Percentiles rank a stretch among this genome's conserved stretches.
Evolutionary conservation across 2,113 vertebrate species (phyloP).

Genomic region (Pseudolaguvia tuberculata): DNA sequence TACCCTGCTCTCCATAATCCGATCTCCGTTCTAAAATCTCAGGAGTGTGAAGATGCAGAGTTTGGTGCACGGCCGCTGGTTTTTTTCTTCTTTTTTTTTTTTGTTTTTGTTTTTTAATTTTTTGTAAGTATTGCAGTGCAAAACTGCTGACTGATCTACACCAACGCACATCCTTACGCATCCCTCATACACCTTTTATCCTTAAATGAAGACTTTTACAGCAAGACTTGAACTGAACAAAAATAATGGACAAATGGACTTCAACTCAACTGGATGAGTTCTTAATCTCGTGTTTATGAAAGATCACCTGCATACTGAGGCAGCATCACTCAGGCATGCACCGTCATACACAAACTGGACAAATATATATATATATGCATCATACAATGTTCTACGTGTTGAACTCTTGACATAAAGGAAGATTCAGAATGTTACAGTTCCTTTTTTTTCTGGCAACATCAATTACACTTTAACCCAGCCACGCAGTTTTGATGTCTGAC

Average conservation of each 20-base stretch:
- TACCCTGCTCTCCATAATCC: constrained; percentile 42
- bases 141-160: constrained; percentile 33
- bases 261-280: constrained; percentile 65
- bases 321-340: constrained; percentile 71
- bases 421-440: constrained; percentile 54
- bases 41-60: constrained; percentile 38
- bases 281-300: constrained; percentile 62
- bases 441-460: constrained; percentile 52
- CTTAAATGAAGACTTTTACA: constrained; percentile 73
- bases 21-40: constrained; percentile 20
- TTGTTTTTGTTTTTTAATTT: background rate
- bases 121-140: constrained; percentile 40
- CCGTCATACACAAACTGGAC: constrained; percentile 61
- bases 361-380: constrained; percentile 73
- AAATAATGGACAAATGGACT: constrained; percentile 59
- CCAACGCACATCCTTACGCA: constrained; percentile 42
- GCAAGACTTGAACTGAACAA: constrained; percentile 70
- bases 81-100: background rate
- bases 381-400: constrained; percentile 53
- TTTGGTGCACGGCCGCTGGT: constrained; percentile 25
- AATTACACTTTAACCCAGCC: constrained; percentile 55
- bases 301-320: constrained; percentile 63
- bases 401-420: constrained; percentile 51
- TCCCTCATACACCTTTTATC: constrained; percentile 47
- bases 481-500: constrained; percentile 69